These are phyloP conservation scores for Potamarius usumacintae DNA, from an alignment of 2,113 vertebrate genomes.

Conservation along the genomic window DNA sequence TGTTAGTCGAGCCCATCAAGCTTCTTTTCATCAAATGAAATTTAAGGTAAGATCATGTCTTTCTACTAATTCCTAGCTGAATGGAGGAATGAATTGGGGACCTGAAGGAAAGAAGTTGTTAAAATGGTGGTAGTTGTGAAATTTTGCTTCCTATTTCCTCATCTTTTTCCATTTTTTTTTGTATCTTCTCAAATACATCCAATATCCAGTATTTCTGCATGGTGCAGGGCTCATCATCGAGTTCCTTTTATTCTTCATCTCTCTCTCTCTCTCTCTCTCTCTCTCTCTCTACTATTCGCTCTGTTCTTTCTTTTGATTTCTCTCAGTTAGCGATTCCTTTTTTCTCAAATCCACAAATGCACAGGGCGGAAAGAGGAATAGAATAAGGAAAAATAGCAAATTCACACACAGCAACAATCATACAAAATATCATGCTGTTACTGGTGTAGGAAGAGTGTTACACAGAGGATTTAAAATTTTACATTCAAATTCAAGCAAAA, in stretches of 20 bases:
- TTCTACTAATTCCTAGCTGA: not conserved
- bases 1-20: not conserved
- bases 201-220: not conserved
- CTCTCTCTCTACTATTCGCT: not conserved
- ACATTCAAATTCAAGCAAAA: not conserved
- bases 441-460: not conserved
- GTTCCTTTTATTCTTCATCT: not conserved
- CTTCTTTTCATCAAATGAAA: not conserved
- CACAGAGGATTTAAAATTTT: not conserved
- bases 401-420: not conserved
- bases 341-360: not conserved
- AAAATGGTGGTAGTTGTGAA: not conserved
- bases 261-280: not conserved
- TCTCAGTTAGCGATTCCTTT: not conserved
- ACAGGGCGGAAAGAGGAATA: not conserved
- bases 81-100: not conserved
- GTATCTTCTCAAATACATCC: not conserved
- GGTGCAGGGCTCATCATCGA: not conserved
- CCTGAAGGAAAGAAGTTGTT: not conserved
- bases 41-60: not conserved
- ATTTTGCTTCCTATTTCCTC: not conserved
- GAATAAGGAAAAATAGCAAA: not conserved
- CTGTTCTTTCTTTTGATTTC: slow-evolving; percentile 22
- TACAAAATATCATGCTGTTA: not conserved
- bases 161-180: not conserved